phyloP scores from a whole-genome alignment of 2,113 vertebrate species.

The Ammodytes marinus region DNA sequence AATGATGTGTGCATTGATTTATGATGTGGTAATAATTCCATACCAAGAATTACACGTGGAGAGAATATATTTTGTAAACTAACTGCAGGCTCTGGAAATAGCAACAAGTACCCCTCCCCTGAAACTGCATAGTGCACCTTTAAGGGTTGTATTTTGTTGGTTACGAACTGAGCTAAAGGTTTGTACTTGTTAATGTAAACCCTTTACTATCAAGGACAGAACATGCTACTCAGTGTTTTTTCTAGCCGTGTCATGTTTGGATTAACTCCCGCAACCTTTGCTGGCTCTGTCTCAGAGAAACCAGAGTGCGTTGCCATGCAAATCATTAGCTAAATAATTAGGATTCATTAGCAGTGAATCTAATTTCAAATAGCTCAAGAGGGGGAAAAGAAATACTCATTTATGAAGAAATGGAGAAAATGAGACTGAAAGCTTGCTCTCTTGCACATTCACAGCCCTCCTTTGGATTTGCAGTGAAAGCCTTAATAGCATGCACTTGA shows the following conservation, averaged over 20 bases:
- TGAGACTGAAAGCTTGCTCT: conserved; percentile 65
- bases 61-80: no score
- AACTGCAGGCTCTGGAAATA: no score
- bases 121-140: no score
- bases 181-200: background rate
- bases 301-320: conserved; percentile 61
- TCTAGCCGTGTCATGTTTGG: conserved; percentile 64
- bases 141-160: background rate
- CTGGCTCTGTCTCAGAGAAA: conserved; percentile 67
- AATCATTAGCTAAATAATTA: conserved; percentile 82
- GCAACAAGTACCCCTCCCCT: no score
- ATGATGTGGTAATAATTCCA: no score
- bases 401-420: conserved; percentile 44
- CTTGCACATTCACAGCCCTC: conserved; percentile 61
- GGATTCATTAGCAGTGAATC: conserved; percentile 82
- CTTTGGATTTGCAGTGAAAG: conserved; percentile 49
- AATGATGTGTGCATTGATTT: no score
- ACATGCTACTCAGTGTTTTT: conserved; percentile 26
- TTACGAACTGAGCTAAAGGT: conserved; percentile 1
- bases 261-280: conserved; percentile 74
- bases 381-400: conserved; percentile 51
- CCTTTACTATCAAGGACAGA: conserved; percentile 24
- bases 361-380: conserved; percentile 75
- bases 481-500: conserved; percentile 59
- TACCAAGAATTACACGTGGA: no score